A percentile compares a stretch with the other conserved stretches of the same genome.
Evolutionary conservation across 2,113 vertebrate species (phyloP).

Genomic region (Antigone vipio): DNA sequence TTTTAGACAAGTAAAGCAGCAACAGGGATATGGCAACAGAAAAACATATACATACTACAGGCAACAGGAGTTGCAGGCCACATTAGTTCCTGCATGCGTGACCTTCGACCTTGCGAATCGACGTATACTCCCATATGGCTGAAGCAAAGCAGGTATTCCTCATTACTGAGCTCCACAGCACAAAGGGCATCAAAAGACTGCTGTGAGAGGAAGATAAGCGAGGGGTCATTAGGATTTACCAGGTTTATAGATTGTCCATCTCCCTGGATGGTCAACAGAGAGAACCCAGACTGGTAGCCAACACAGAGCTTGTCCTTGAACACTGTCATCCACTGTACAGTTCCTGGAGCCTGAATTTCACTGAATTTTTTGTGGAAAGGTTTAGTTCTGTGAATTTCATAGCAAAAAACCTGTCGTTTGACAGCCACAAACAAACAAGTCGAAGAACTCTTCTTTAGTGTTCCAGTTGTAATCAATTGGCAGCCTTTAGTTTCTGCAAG

Average conservation of each 20-base stretch:
- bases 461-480: conserved; percentile 84
- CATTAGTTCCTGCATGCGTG: conserved; percentile 94
- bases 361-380: conserved; percentile 85
- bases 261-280: conserved; percentile 90
- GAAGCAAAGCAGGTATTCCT: conserved; percentile 96
- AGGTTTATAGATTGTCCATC: conserved; percentile 91
- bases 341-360: conserved; percentile 88
- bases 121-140: conserved; percentile 95
- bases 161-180: conserved; percentile 85
- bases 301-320: conserved; percentile 90
- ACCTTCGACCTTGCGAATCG: conserved; percentile 90
- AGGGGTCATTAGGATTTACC: conserved; percentile 89
- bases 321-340: conserved; percentile 90
- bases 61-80: conserved; percentile 93
- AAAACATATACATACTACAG: conserved; percentile 91
- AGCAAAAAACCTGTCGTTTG: conserved; percentile 91
- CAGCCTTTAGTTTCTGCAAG: conserved; percentile 94
- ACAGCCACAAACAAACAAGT: conserved; percentile 89
- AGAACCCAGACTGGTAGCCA: conserved; percentile 94
- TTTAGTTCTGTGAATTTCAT: conserved; percentile 87
- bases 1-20: conserved; percentile 59
- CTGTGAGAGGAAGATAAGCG: conserved; percentile 91
- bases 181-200: conserved; percentile 92
- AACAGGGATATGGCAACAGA: conserved; percentile 74
- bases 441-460: conserved; percentile 75